Base-by-base conservation (phyloP, 1,140 invertebrate species). In the Pseudomyrmex dendroicus region DNA sequence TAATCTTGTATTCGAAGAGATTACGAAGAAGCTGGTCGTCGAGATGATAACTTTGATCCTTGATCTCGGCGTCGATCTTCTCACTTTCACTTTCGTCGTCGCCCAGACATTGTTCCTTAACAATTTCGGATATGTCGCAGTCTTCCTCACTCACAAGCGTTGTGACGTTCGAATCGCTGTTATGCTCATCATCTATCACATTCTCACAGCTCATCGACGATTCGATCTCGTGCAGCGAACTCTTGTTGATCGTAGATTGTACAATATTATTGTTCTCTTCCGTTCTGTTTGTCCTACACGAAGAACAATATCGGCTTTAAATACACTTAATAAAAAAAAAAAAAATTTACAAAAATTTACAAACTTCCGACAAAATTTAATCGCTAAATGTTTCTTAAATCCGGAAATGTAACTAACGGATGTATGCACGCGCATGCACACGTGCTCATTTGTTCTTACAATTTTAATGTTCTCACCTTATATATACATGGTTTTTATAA, bases 1-100 rank as follows among this genome's bases (percentile, higher is more conserved):
- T 76, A 56, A 91, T 91, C 67, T 91, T 74, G 0, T 84, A 70
- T 80, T 90, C 88, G 73, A 90, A 90, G 86, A 92, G 86, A 84
- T 76, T 86, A 73, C 12, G 86, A 83, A 89, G 85, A 83, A 89
- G 87, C 48, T 80, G 67, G 67, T 88, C 73, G 52, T 80, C 64
- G n/a, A 90, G 59, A 56, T 88, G 70, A 83, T 82, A 84, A 48
- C 57, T 73, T 9, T 25, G 10, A n/a, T 84, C 78, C 50, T 82
- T 63, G 17, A 46, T 63, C 15, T 57, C 63, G 56, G 13, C 2
- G 52, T 7, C 35, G 35, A 35, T 35, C 35, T 35, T 35, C 35
- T 35, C 35, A 35, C 35, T 35, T 35, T 7, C 35, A 7, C 35
- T 35, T 35, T 35, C 35, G 7, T 35, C 35, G 5, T 35, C n/a